These are phyloP conservation scores for Sympetrum striolatum DNA, from an alignment of 2,888 invertebrate genomes.

Conservation along the genomic window DNA sequence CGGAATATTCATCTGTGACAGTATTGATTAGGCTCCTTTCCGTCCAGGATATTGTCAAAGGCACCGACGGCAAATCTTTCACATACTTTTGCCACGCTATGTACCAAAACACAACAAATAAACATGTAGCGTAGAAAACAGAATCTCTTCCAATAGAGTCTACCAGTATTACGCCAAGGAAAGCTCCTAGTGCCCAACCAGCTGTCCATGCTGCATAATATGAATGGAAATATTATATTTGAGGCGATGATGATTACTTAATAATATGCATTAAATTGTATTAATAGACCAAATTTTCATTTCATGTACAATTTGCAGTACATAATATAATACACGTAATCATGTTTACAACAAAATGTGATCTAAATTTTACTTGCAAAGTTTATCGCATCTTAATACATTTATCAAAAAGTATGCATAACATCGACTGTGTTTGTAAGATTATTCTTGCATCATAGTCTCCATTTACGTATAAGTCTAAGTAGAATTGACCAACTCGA, in stretches of 20 bases:
- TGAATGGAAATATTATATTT: slow-evolving; percentile 52
- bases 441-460: too few relatives aligned
- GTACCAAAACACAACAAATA: slow-evolving; percentile 63
- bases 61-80: slow-evolving; percentile 61
- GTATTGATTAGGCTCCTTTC: slow-evolving; percentile 48
- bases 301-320: not conserved
- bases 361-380: not conserved
- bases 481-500: too few relatives aligned
- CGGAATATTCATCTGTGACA: slow-evolving; percentile 38
- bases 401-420: not conserved
- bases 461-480: too few relatives aligned
- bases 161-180: slow-evolving; percentile 64
- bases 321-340: not conserved
- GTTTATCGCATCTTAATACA: not conserved
- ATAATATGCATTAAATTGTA: not conserved
- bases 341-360: not conserved
- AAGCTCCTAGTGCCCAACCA: slow-evolving; percentile 65
- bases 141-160: slow-evolving; percentile 63
- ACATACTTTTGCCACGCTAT: slow-evolving; percentile 66
- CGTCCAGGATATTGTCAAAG: slow-evolving; percentile 2
- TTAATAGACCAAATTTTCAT: not conserved
- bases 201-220: slow-evolving; percentile 61
- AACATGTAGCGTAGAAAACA: slow-evolving; percentile 63
- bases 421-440: not conserved
- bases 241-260: not conserved